Evolutionary conservation across 2,797 vertebrate genomes (phyloP).

Genomic region (Hypotaenidia philippensis): DNA sequence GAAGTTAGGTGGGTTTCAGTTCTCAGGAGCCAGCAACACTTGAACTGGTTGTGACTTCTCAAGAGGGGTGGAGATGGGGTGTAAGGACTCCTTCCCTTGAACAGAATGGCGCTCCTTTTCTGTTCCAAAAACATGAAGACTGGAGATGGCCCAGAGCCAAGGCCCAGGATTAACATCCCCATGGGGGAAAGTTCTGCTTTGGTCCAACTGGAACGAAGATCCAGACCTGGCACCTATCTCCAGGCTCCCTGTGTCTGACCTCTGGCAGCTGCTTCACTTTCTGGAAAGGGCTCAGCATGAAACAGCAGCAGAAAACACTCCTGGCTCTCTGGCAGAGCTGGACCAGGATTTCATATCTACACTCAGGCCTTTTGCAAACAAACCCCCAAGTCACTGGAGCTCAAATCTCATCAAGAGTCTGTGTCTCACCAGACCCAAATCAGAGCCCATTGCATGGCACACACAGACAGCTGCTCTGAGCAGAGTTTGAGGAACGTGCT

Average conservation of each 20-base stretch:
- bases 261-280: not conserved
- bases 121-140: not conserved
- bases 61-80: not conserved
- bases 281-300: not conserved
- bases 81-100: not conserved
- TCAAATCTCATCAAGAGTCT: not conserved
- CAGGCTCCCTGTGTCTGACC: not conserved
- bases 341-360: not conserved
- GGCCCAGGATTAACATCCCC: slow-evolving; percentile 1
- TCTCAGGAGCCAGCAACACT: not conserved
- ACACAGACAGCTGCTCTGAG: not conserved
- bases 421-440: not conserved
- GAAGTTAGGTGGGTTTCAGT: not conserved
- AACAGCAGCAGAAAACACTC: slow-evolving; percentile 19
- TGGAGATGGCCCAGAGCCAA: slow-evolving; percentile 27
- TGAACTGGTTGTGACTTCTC: not conserved
- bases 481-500: fast-evolving
- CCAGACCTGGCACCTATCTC: slow-evolving; percentile 38
- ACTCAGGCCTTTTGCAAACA: not conserved
- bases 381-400: not conserved
- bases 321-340: not conserved
- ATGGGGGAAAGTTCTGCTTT: not conserved
- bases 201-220: slow-evolving; percentile 25
- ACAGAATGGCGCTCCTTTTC: not conserved
- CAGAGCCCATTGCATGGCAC: not conserved